Percentiles rank a stretch among this genome's conserved stretches.
Conservation (phyloP, 2,888 invertebrate genomes). For the Acanthoscelides obtectus region DNA sequence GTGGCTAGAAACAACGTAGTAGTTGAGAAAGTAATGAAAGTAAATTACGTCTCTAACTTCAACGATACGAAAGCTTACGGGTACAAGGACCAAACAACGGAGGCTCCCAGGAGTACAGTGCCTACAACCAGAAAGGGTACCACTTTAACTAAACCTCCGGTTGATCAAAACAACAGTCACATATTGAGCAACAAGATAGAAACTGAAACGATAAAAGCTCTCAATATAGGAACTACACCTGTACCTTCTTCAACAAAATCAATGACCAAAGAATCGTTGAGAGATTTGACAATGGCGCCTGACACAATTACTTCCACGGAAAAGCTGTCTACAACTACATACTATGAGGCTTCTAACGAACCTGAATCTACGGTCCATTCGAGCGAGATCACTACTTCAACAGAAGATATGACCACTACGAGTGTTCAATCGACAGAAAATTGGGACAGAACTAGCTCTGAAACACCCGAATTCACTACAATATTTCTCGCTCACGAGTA, state of each 20-base stretch:
- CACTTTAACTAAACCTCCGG: slow-evolving; percentile 26
- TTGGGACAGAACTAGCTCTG: neutral
- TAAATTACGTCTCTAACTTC: slow-evolving; percentile 50
- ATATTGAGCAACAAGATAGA: slow-evolving; percentile 42
- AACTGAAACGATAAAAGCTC: slow-evolving; percentile 31
- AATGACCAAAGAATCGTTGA: neutral
- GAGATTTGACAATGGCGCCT: neutral
- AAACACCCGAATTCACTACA: neutral
- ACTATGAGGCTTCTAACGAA: neutral
- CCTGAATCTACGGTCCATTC: neutral
- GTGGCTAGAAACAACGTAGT: slow-evolving; percentile 37
- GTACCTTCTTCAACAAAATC: neutral
- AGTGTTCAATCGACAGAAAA: neutral
- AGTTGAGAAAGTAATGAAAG: slow-evolving; percentile 48
- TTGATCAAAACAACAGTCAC: slow-evolving; percentile 29
- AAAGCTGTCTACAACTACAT: slow-evolving; percentile 8
- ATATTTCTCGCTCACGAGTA: neutral
- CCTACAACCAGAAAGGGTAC: slow-evolving; percentile 26
- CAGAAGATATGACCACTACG: slow-evolving; percentile 7
- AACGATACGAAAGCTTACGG: slow-evolving; percentile 52
- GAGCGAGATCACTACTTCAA: slow-evolving; percentile 1
- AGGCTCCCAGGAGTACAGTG: slow-evolving; percentile 6
- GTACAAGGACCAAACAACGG: slow-evolving; percentile 6
- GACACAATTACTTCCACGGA: slow-evolving; percentile 11
- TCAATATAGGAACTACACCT: neutral